phyloP scores from a whole-genome alignment of 2,888 invertebrate genomes.

The Ormyrus nitidulus region DNA sequence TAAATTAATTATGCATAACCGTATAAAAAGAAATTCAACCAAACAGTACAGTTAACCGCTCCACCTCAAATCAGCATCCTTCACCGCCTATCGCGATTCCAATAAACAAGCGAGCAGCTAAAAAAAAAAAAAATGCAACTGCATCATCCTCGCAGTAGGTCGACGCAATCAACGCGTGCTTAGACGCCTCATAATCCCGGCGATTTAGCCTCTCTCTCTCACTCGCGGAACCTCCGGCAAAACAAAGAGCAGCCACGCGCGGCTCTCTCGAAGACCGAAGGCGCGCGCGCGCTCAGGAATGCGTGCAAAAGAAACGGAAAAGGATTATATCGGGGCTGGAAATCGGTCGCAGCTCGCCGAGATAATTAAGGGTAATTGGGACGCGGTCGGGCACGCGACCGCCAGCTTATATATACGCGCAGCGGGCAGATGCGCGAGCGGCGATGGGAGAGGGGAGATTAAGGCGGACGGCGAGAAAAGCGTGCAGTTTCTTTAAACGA shows the following conservation, averaged over 20 bases:
- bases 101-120: neutral
- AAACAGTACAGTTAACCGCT: neutral
- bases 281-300: neutral
- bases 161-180: conserved; percentile 25
- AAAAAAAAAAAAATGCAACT: neutral
- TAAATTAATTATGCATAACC: too few relatives aligned
- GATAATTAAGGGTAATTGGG: conserved; percentile 56
- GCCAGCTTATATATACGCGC: neutral
- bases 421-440: conserved; percentile 4
- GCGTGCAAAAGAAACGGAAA: conserved; percentile 18
- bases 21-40: neutral
- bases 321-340: conserved; percentile 24
- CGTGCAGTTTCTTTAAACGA: too few relatives aligned
- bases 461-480: neutral
- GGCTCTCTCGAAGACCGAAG: neutral
- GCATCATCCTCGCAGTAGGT: conserved; percentile 1
- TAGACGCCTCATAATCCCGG: too few relatives aligned
- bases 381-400: conserved; percentile 40
- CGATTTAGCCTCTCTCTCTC: too few relatives aligned
- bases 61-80: too few relatives aligned
- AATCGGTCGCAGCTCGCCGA: conserved; percentile 19
- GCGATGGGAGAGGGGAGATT: too few relatives aligned
- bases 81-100: neutral
- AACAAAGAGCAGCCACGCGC: too few relatives aligned
- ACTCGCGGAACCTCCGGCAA: too few relatives aligned